Base-by-base conservation (phyloP, 2,888 invertebrate species). In the Mythimna albipuncta region DNA sequence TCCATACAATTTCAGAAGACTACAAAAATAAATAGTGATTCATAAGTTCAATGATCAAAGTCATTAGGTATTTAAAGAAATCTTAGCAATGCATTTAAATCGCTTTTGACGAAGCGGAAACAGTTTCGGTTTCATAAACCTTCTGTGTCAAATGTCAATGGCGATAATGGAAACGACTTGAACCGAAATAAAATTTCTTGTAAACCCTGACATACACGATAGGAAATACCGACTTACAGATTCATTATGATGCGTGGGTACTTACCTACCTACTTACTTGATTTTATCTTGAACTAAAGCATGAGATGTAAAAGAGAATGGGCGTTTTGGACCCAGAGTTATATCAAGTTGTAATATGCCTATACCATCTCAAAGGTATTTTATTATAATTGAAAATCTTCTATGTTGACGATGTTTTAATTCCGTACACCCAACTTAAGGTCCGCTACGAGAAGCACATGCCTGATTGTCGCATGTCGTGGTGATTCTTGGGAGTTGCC, bases 141-240 rank as follows among this genome's bases (percentile, higher is more conserved):
- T 81, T 80, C 75, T 57, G 81, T 78, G 79, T 81, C 80, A 83
- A 88, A 89, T 88, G 89, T 88, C 89, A 88, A 84, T 85, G 81
- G 70, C 77, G 68, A 38, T 64, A 50, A 86, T 70, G 69, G 21
- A 68, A 72, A 62, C 59, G 44, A 70, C 54, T 67, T 71, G 58
- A 62, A 68, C 64, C 58, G 74, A 75, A 67, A 44, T 68, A n/a
- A 80, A 77, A 63, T 76, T 77, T 73, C 72, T 75, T 58, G 75
- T 72, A 67, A 78, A 77, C 87, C 84, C 77, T 87, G 88, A 87
- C 83, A 82, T 81, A 74, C 67, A 69, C 63, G 26, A 80, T 69
- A 72, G 65, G 80, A 78, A 78, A 82, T 84, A 67, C 13, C 59
- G 35, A 67, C 63, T 41, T 54, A 75, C 67, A 69, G 65, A 78